phyloP scores from a whole-genome alignment of 37 sponge, comb jelly and placozoan species.

The Theonella swinhoei region DNA sequence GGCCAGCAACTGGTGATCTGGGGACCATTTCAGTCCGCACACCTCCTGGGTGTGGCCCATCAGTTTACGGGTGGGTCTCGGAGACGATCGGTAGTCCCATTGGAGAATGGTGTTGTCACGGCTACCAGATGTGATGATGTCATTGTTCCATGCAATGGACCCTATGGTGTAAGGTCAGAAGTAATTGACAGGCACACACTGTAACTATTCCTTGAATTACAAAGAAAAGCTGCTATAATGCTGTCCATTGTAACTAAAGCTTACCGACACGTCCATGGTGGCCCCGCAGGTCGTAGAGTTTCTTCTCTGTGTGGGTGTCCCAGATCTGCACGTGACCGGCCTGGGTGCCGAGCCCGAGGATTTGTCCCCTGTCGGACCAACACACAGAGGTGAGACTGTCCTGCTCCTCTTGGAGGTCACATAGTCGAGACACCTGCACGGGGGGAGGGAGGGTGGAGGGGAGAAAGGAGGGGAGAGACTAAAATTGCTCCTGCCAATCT shows the following conservation, averaged over 20 bases:
- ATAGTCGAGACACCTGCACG: slow-evolving; percentile 74
- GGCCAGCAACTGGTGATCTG: slow-evolving; percentile 87
- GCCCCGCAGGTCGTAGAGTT: too few relatives aligned
- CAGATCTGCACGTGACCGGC: slow-evolving; percentile 81
- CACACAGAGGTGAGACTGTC: slow-evolving; percentile 83
- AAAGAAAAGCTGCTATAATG: background rate
- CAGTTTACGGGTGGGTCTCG: slow-evolving; percentile 53
- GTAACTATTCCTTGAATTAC: too few relatives aligned
- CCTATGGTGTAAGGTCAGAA: too few relatives aligned
- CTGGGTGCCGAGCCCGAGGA: slow-evolving; percentile 82
- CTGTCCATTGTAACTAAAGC: too few relatives aligned
- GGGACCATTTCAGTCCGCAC: slow-evolving; percentile 95
- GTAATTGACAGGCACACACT: background rate
- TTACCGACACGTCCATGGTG: too few relatives aligned
- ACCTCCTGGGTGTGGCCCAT: slow-evolving; percentile 90
- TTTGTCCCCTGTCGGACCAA: slow-evolving; percentile 81
- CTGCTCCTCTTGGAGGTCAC: slow-evolving; percentile 68
- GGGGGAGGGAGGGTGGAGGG: background rate
- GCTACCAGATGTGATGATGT: slow-evolving; percentile 84
- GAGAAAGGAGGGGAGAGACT: too few relatives aligned
- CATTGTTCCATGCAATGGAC: slow-evolving; percentile 87
- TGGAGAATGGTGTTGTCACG: slow-evolving; percentile 82
- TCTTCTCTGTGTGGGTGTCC: slow-evolving; percentile 73
- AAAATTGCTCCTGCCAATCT: too few relatives aligned
- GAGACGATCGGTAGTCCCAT: slow-evolving; percentile 74